Conservation (phyloP, 2,888 invertebrate genomes). For the Ophioninae sp. region DNA sequence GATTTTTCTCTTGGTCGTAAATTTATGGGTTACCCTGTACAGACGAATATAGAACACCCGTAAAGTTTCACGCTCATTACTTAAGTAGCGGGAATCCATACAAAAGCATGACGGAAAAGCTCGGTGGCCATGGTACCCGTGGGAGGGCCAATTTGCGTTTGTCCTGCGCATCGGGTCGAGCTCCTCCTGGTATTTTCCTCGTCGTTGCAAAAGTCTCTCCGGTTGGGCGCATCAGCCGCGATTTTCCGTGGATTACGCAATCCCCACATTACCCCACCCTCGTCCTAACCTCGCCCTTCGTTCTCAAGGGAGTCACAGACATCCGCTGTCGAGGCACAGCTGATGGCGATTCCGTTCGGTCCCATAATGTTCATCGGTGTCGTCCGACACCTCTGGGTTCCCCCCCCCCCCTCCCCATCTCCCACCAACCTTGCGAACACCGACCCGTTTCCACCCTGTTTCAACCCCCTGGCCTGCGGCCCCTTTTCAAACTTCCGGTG, state of each 20-base stretch:
- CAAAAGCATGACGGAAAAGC: background rate
- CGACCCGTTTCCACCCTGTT: background rate
- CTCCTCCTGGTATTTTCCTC: conserved; percentile 14
- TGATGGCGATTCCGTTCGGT: conserved; percentile 52
- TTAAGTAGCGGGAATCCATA: conserved; percentile 69
- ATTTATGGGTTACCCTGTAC: conserved; percentile 5
- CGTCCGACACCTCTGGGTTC: conserved; percentile 4
- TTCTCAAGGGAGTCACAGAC: background rate
- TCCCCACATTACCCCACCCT: conserved; percentile 45
- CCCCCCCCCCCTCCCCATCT: too few species aligned
- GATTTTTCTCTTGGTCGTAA: background rate
- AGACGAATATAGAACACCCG: conserved; percentile 37
- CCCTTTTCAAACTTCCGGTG: conserved; percentile 49
- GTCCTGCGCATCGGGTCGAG: conserved; percentile 58
- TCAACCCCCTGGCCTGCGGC: conserved; percentile 27
- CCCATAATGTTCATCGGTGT: conserved; percentile 47
- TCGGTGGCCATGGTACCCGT: conserved; percentile 23
- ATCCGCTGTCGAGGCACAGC: conserved; percentile 26
- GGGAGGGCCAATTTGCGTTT: conserved; percentile 69
- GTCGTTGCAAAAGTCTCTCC: background rate
- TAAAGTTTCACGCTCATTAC: conserved; percentile 72
- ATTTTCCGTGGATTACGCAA: conserved; percentile 63
- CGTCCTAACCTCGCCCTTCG: background rate
- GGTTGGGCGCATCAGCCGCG: conserved; percentile 41
- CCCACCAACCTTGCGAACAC: conserved; percentile 6